Conservation (phyloP, 2,797 vertebrate genomes). For the Aotus griseimembra region DNA sequence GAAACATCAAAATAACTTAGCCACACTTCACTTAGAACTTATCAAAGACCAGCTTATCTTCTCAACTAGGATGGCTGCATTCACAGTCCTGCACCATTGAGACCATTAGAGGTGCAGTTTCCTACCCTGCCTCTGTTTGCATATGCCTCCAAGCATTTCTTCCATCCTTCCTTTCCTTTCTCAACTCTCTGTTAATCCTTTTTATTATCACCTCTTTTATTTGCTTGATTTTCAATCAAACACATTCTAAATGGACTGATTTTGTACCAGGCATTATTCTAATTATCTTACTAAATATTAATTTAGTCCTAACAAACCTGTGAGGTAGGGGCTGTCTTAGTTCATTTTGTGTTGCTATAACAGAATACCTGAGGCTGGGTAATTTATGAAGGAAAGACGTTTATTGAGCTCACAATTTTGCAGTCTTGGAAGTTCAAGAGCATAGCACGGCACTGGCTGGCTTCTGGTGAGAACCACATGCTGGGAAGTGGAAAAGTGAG, state of each 20-base stretch:
- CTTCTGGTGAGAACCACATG: not conserved
- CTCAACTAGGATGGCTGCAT: no score
- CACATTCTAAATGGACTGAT: not conserved
- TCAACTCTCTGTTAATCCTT: not conserved
- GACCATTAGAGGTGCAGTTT: not conserved
- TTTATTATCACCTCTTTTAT: not conserved
- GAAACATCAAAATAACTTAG: not conserved
- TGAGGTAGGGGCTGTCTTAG: not conserved
- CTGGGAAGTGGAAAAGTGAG: not conserved
- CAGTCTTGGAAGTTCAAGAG: not conserved
- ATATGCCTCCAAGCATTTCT: fast-evolving
- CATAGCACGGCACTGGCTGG: not conserved
- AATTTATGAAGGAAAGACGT: not conserved
- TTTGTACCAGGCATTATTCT: not conserved
- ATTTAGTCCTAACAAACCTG: not conserved
- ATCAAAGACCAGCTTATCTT: not conserved
- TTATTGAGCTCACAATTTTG: not conserved
- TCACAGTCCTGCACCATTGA: not conserved
- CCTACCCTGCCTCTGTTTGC: not conserved
- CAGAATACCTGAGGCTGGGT: not conserved
- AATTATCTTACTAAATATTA: not conserved
- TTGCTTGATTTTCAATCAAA: not conserved
- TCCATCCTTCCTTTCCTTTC: not conserved
- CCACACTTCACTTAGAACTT: not conserved
- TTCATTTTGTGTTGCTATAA: not conserved